Evolutionary conservation across 2,888 invertebrate genomes (phyloP), one percentile per base, ranked within the genome.

Genomic region (Parnassius mnemosyne): DNA sequence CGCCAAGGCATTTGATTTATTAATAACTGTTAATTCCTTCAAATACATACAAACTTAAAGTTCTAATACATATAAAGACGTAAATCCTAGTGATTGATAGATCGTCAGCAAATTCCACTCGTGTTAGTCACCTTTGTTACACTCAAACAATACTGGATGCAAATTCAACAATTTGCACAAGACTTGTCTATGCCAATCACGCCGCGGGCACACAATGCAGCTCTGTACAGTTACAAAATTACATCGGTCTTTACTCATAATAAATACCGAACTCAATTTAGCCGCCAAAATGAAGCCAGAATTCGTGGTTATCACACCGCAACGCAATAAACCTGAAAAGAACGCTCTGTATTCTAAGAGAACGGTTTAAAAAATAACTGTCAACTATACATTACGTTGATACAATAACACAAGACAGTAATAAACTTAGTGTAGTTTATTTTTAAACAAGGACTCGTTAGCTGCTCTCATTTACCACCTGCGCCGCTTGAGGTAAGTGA

Each of bases 71-170:
- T 60, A 49, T 42, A 49, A 41, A 43, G 43, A 43, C 56, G 56
- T 63, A 60, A 64, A 67, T 62, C 64, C 54, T 50, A 44, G 56
- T 63, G 64, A 66, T 64, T 55, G 62, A 64, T 61, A 67, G 62
- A 59, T 64, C 64, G 60, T 61, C 60, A 57, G 64, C 51, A 57
- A 68, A 71, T 72, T 69, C 73, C 71, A 54, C 47, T 49, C 44
- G 57, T 51, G 66, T 72, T 70, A 74, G 64, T 74, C 71, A 74
- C 65, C 63, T 66, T 57, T 66, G 61, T 67, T 63, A 68, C 66
- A 58, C 60, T 66, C 68, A 69, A 60, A 72, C 72, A 73, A 70
- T 70, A 71, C 62, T 67, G 62, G 66, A 73, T 74, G 73, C 70
- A 71, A 73, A 73, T 72, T 63, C 65, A 62, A 68, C 69, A 69